A percentile compares a stretch with the other conserved stretches of the same genome.
Evolutionary conservation across 2,797 vertebrate genomes (phyloP).

Genomic region (Amniataba percoides): DNA sequence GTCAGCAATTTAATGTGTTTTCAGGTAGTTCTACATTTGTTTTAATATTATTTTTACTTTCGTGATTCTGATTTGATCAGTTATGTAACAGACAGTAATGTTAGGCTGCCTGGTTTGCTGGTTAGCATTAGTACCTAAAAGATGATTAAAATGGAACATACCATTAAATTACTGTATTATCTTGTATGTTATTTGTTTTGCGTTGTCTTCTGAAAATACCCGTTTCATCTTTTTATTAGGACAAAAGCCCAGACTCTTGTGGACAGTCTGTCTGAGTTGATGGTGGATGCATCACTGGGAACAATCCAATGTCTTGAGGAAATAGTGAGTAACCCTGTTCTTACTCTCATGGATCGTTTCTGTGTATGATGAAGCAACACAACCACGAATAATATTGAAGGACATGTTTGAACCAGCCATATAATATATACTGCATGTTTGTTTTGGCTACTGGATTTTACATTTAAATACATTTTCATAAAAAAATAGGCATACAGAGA

Average conservation of each 20-base stretch:
- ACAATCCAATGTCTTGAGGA: slow-evolving; percentile 95
- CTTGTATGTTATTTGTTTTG: not conserved
- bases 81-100: not conserved
- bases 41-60: not conserved
- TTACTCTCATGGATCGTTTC: not conserved
- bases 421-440: not conserved
- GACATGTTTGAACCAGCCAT: not conserved
- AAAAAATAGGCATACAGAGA: not conserved
- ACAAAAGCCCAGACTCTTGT: slow-evolving; percentile 90
- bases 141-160: not conserved
- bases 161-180: not conserved
- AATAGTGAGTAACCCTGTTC: slow-evolving; percentile 89
- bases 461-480: not conserved
- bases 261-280: slow-evolving; percentile 90
- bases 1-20: not conserved
- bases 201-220: not conserved
- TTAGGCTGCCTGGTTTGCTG: not conserved
- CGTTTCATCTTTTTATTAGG: slow-evolving; percentile 76
- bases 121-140: not conserved
- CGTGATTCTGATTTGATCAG: not conserved
- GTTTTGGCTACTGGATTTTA: not conserved
- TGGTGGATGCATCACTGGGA: slow-evolving; percentile 91
- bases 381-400: not conserved
- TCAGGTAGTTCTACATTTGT: not conserved
- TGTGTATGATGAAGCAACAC: not conserved